Evolutionary conservation across 2,888 invertebrate genomes (phyloP), one percentile per base, ranked within the genome.

Genomic region (Rhagonycha fulva): DNA sequence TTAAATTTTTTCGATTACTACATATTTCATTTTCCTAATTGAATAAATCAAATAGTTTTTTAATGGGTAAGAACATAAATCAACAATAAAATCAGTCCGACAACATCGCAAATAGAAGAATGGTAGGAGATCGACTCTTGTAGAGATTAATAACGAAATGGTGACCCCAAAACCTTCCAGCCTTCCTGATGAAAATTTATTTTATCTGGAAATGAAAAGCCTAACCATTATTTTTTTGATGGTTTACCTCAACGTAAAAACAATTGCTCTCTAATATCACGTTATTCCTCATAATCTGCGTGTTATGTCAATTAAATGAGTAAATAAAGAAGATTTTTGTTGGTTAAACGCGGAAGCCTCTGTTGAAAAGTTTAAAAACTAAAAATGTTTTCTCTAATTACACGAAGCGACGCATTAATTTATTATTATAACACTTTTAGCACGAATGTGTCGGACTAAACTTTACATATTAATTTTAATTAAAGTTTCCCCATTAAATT

Each of bases 401-500:
- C 2, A n/a, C 5, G 47, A 47, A 47, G n/a, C 47, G n/a, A n/a
- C n/a, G 47, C 47, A 47, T 47, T 47, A 47, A 47, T n/a, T n/a
- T n/a, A n/a, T 19, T 19, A 19, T 47, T 47, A 47, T n/a, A 47
- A 47, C 47, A 47, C 47, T n/a, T 47, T 47, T n/a, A 47, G n/a
- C 47, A 47, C 47, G 47, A 47, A 47, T 47, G n/a, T 47, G 47
- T 47, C 47, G 47, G 47, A 5, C n/a, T n/a, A 47, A 47, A 47
- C n/a, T 47, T 47, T 9, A 47, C n/a, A 47, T 47, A 47, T 47
- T 47, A 47, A 47, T 47, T 47, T 47, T 47, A 47, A 47, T 47
- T 47, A 47, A n/a, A 47, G n/a, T 47, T 47, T 47, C 47, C n/a
- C 73, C 72, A 72, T 72, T 69, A n/a, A 61, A 63, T 70, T 63